Conservation (phyloP, 1,140 invertebrate species). For the Araneus ventricosus region DNA sequence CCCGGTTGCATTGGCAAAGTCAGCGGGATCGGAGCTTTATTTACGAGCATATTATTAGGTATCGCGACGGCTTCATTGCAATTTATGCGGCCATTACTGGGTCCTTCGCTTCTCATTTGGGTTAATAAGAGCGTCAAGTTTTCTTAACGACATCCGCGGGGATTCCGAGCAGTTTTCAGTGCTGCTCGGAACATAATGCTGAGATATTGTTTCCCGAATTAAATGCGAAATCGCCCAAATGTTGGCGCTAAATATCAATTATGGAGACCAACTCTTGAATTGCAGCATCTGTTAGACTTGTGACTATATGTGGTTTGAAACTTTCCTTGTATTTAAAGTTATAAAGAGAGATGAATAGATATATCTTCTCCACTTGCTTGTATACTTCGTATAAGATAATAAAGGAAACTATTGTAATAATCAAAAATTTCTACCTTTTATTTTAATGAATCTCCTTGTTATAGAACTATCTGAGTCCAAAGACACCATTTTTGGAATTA, state of each 20-base stretch:
- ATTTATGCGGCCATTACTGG: neutral
- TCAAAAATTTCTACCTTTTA: no score
- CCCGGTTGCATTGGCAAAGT: neutral
- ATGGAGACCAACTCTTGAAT: neutral
- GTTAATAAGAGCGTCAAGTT: neutral
- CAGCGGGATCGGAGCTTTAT: neutral
- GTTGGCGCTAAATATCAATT: neutral
- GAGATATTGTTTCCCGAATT: neutral
- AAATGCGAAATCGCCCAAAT: neutral
- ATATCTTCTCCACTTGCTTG: no score
- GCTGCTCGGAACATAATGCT: neutral
- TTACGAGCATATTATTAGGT: constrained; percentile 1
- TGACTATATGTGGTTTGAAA: no score
- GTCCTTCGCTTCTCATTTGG: neutral
- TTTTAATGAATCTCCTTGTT: no score
- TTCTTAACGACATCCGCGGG: neutral
- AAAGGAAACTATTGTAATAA: no score
- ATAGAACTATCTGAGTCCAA: no score
- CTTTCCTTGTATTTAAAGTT: no score
- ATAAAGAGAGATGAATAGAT: no score
- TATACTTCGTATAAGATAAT: no score
- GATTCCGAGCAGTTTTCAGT: no score
- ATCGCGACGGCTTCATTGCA: neutral
- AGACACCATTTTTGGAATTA: no score
- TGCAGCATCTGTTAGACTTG: neutral